A percentile compares a stretch with the other conserved stretches of the same genome.
These are phyloP conservation scores for Syngnathus floridae DNA, from an alignment of 2,113 vertebrate genomes.

Conservation along the genomic window DNA sequence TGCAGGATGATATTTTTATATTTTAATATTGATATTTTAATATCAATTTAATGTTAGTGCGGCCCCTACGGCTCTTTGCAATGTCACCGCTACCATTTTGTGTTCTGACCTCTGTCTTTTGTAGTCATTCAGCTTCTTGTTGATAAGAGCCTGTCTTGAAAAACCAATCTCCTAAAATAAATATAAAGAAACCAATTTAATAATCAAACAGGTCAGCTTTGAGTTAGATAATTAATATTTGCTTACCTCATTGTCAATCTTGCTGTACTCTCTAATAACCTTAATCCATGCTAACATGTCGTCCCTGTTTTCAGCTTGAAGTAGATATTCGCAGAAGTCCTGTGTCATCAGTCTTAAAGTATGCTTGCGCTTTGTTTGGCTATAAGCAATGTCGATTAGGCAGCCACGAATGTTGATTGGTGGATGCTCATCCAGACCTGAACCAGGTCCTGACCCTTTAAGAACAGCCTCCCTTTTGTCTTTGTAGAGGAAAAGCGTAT, in stretches of 20 bases:
- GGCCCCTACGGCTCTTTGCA: too few species aligned
- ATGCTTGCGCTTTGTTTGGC: conserved; percentile 93
- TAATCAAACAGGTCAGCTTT: background rate
- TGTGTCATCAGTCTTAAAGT: conserved; percentile 92
- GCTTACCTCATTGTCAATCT: conserved; percentile 89
- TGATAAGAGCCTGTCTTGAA: conserved; percentile 93
- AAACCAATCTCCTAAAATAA: conserved; percentile 81
- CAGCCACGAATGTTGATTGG: conserved; percentile 90
- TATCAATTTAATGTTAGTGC: too few species aligned
- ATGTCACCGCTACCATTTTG: too few species aligned
- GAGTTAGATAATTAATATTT: background rate
- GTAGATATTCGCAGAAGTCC: conserved; percentile 97
- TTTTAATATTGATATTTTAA: too few species aligned
- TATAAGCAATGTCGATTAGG: conserved; percentile 97
- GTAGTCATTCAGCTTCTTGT: conserved; percentile 96
- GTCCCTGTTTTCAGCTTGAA: conserved; percentile 94
- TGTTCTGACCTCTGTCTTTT: conserved; percentile 75
- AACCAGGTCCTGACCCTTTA: conserved; percentile 57
- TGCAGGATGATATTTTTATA: too few species aligned
- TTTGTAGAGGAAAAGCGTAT: conserved; percentile 90
- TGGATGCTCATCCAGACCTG: conserved; percentile 81
- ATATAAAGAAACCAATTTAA: background rate
- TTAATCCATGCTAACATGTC: conserved; percentile 98
- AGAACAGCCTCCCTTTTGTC: conserved; percentile 86
- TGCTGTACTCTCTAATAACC: conserved; percentile 93